Evolutionary conservation across 2,797 vertebrate species (phyloP).

Genomic region (Peromyscus aztecus): DNA sequence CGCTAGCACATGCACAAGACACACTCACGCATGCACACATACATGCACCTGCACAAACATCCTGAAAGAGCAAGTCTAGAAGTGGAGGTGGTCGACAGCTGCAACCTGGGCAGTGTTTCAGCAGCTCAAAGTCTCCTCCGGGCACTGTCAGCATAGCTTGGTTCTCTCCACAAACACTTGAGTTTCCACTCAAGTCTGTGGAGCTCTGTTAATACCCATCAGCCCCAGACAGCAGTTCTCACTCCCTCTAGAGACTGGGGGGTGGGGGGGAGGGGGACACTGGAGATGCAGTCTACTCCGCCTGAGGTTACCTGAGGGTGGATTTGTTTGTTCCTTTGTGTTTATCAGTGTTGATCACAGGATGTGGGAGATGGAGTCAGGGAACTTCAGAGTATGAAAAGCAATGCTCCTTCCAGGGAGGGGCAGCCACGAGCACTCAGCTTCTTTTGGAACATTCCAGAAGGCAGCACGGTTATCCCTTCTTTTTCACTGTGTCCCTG

Average conservation of each 20-base stretch:
- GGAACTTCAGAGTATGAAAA: not conserved
- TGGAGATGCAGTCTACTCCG: not conserved
- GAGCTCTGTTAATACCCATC: not conserved
- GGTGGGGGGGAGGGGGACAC: not conserved
- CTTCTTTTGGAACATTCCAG: not conserved
- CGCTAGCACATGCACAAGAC: not conserved
- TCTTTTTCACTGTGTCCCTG: not conserved
- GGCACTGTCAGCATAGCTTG: not conserved
- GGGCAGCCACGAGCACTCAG: rapidly evolving
- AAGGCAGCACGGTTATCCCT: not conserved
- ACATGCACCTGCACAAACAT: rapidly evolving
- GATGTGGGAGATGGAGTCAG: not conserved
- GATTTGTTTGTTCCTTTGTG: not conserved
- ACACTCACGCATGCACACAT: rapidly evolving
- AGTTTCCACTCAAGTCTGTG: rapidly evolving
- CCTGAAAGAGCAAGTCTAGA: not conserved
- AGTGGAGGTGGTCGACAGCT: not conserved
- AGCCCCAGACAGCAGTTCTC: not conserved
- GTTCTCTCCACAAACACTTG: not conserved
- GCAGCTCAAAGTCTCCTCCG: not conserved
- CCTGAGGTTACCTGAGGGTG: not conserved
- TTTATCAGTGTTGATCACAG: not conserved
- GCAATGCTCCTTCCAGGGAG: not conserved
- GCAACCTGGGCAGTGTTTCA: not conserved
- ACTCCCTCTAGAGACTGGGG: not conserved